These are phyloP conservation scores for Oryctolagus cuniculus DNA, from an alignment of 2,113 vertebrate species.

Conservation along the genomic window DNA sequence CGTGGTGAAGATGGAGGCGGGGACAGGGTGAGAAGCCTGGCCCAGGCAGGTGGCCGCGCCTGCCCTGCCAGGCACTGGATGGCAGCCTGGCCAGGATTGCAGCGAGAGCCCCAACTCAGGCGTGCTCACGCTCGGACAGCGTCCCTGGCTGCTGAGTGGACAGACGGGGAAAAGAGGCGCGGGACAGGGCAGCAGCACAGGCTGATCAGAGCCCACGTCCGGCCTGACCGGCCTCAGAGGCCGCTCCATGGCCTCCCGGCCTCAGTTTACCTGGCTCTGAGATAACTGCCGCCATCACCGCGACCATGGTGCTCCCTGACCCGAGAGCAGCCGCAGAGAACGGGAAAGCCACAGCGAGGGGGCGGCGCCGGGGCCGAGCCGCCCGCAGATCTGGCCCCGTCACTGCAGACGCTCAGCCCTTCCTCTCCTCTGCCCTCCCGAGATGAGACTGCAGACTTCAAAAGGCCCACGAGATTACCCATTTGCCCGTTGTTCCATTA, in stretches of 20 bases:
- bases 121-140: too few species aligned
- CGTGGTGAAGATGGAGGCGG: fast-evolving
- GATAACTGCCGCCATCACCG: fast-evolving
- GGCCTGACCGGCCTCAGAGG: neutral
- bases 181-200: fast-evolving
- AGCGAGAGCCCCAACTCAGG: too few species aligned
- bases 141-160: fast-evolving
- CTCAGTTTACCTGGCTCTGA: neutral
- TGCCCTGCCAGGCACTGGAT: neutral
- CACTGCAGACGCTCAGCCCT: fast-evolving
- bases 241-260: fast-evolving
- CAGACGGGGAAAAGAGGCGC: neutral
- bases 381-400: fast-evolving
- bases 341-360: too few species aligned
- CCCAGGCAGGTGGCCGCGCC: too few species aligned
- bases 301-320: too few species aligned
- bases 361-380: fast-evolving
- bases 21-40: too few species aligned
- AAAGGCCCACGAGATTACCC: neutral
- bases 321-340: too few species aligned
- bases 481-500: neutral
- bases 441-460: neutral
- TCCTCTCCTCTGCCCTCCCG: neutral
- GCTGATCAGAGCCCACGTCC: fast-evolving
- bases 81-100: too few species aligned